These are phyloP conservation scores for Danio kyathit DNA, from an alignment of 2,797 vertebrate genomes.

Conservation along the genomic window DNA sequence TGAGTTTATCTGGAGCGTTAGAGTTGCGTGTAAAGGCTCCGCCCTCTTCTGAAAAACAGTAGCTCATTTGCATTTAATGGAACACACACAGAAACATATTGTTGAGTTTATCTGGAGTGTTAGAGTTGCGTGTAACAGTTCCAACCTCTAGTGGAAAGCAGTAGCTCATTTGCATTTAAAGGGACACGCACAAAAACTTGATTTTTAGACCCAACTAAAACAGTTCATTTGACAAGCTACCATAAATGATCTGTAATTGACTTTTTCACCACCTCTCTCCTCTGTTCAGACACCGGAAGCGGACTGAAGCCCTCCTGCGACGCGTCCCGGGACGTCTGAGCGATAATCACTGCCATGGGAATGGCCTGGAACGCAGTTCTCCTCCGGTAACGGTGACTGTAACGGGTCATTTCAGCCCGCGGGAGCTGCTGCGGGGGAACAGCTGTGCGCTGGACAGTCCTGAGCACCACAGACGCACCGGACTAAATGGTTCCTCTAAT, in stretches of 20 bases:
- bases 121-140: no score
- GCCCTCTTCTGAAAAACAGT: no score
- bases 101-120: no score
- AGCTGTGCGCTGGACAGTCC: slow-evolving; percentile 89
- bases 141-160: no score
- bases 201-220: no score
- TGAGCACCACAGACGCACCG: slow-evolving; percentile 79
- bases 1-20: no score
- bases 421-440: slow-evolving; percentile 87
- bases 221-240: no score
- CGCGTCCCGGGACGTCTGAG: slow-evolving; percentile 89
- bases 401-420: slow-evolving; percentile 90
- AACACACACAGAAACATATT: no score
- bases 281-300: slow-evolving; percentile 86
- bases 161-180: no score
- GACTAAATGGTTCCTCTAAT: slow-evolving; percentile 76
- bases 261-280: not conserved
- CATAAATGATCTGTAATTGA: not conserved
- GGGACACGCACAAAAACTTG: no score
- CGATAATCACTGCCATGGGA: slow-evolving; percentile 88
- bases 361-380: slow-evolving; percentile 90
- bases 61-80: no score
- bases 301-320: slow-evolving; percentile 85
- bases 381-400: slow-evolving; percentile 83
- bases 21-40: no score